Conservation (phyloP, 2,113 vertebrate genomes). For the Limnothrissa miodon region DNA sequence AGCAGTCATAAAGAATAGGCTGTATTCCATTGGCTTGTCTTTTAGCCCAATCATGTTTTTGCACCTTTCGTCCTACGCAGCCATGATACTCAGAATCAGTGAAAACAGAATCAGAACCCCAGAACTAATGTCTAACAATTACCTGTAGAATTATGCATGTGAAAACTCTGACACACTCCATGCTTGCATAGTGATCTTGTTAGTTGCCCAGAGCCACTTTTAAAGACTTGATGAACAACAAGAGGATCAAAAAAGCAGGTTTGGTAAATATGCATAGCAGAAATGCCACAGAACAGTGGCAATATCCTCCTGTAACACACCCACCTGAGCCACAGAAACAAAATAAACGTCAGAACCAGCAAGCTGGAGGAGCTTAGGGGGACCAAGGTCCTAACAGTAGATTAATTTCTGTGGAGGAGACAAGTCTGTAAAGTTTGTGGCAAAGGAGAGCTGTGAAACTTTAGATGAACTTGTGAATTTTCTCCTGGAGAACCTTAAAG, state of each 20-base stretch:
- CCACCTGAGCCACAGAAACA: not conserved
- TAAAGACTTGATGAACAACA: not conserved
- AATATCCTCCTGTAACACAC: not conserved
- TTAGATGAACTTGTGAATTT: conserved; percentile 18
- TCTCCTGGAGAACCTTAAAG: conserved; percentile 16
- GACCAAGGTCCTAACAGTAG: not conserved
- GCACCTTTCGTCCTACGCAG: not conserved
- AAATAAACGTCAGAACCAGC: not conserved
- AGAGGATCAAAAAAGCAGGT: not conserved
- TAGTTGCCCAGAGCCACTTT: not conserved
- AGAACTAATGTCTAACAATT: too few relatives aligned
- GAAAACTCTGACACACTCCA: not conserved
- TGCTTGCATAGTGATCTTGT: not conserved
- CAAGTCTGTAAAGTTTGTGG: not conserved
- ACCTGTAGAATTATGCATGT: not conserved
- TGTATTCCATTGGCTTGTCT: not conserved
- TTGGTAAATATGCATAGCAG: not conserved
- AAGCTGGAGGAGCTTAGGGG: conserved; percentile 8
- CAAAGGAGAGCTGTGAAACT: conserved; percentile 17
- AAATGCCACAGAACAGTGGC: not conserved
- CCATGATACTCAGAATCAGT: not conserved
- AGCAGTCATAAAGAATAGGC: not conserved
- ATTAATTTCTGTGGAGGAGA: not conserved
- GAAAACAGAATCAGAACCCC: not conserved
- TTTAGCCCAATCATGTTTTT: not conserved